Base-by-base conservation (phyloP, 2,888 invertebrate genomes). In the Mermis nigrescens region DNA sequence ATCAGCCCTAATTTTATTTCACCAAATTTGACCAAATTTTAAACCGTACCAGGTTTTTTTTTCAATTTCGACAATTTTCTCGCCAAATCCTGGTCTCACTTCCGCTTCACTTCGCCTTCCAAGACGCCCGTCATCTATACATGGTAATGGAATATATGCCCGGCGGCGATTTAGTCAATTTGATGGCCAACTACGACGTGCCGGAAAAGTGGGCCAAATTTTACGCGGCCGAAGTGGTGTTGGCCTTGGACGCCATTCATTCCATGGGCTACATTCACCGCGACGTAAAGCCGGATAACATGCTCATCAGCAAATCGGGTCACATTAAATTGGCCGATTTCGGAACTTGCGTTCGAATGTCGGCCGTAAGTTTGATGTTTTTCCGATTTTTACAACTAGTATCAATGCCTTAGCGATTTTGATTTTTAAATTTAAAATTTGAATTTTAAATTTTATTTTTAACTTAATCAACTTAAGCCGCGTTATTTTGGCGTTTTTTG, bases 131-230 rank as follows among this genome's bases (percentile, higher is more conserved):
- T 74, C 90, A 87, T 78, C 81, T 98, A 31, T 99, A 95, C 73
- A 95, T 99, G 95, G 94, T 98, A 31, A 99, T 99, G 98, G 98
- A 99, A 75, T 99, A 94, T 73, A 98, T 99, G 95, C 95, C 98
- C 28, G 98, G 95, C 66, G 98, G 98, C 57, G 98, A 99, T 78
- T 82, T 99, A 64, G 95, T 98, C 60, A 92, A 91, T 75, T 80
- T 98, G 55, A 94, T 98, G 91, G 87, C 89, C 62, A 88, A 92
- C 76, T 95, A 90, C 75, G 95, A 98, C 74, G 90, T 98, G 71
- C 92, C 95, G 56, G 98, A 98, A 73, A 88, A 92, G 72, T 92
- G 92, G 91, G 92, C 94, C 48, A 86, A 86, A 73, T 95, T 95
- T 77, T 95, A 94, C 75, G 89, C 89, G 66, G 94, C 94, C 76